Conservation (phyloP, 2,113 vertebrate species). For the Grammomys surdaster region DNA sequence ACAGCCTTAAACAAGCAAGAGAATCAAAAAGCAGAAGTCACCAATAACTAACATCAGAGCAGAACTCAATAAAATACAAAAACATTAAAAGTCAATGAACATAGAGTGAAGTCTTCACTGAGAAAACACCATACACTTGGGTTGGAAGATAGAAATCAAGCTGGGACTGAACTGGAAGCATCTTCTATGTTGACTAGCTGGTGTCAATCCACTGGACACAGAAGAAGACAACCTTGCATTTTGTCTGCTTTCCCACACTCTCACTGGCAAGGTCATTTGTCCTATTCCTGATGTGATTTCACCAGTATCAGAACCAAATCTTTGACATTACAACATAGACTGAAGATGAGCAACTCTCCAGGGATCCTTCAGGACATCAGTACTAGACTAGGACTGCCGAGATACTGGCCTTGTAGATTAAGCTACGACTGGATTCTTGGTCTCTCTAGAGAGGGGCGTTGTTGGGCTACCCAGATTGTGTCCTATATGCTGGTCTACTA, state of each 20-base stretch:
- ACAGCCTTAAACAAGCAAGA: background rate
- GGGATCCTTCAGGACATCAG: background rate
- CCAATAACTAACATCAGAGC: background rate
- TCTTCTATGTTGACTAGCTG: background rate
- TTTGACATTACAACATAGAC: background rate
- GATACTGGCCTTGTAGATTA: background rate
- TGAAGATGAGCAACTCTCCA: background rate
- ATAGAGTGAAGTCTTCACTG: background rate
- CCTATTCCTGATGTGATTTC: background rate
- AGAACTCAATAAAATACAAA: background rate
- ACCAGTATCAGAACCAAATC: background rate
- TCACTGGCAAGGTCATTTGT: background rate
- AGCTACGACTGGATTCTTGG: background rate
- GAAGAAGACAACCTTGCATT: background rate
- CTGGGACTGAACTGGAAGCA: background rate
- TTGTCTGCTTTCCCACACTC: background rate
- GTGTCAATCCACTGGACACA: background rate
- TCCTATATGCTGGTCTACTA: background rate
- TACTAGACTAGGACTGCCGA: background rate
- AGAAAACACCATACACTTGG: background rate
- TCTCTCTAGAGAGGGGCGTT: background rate
- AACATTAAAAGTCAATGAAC: background rate
- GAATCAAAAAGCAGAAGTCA: background rate
- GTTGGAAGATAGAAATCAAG: background rate
- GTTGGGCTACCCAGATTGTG: background rate